Percentiles rank a stretch among this genome's conserved stretches.
Conservation (phyloP, 2,888 invertebrate genomes). For the Ophion costatus region DNA sequence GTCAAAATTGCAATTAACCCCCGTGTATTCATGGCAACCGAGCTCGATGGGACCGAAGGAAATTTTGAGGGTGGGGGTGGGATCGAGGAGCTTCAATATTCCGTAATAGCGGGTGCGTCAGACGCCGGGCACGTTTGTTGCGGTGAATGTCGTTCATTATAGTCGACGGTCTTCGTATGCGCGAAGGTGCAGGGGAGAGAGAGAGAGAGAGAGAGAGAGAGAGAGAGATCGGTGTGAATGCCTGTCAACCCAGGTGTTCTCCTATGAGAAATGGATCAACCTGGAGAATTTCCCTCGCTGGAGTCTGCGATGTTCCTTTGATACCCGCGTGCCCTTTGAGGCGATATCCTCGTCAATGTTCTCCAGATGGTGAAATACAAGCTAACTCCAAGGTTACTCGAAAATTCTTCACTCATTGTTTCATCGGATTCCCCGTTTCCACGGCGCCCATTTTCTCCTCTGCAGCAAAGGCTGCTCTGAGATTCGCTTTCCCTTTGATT, state of each 20-base stretch:
- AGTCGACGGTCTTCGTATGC: slow-evolving; percentile 73
- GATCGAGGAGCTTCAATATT: slow-evolving; percentile 48
- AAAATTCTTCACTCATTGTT: neutral
- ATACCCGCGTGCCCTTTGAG: slow-evolving; percentile 31
- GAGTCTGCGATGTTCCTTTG: slow-evolving; percentile 59
- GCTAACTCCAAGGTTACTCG: neutral
- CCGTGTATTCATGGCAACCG: slow-evolving; percentile 38
- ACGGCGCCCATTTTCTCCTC: neutral
- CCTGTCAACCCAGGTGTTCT: slow-evolving; percentile 78
- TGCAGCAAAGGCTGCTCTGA: neutral
- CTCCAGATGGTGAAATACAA: neutral
- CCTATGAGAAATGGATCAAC: slow-evolving; percentile 80
- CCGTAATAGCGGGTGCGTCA: slow-evolving; percentile 58
- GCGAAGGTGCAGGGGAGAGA: neutral
- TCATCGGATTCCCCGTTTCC: neutral
- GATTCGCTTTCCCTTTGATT: too few species aligned
- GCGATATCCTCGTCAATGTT: slow-evolving; percentile 57
- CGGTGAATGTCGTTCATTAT: slow-evolving; percentile 75
- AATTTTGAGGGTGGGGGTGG: slow-evolving; percentile 17
- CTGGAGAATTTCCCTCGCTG: slow-evolving; percentile 60
- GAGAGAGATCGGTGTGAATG: slow-evolving; percentile 74
- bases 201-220: slow-evolving; percentile 24
- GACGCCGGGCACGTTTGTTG: slow-evolving; percentile 71
- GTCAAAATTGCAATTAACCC: slow-evolving; percentile 42
- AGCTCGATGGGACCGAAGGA: slow-evolving; percentile 6